Evolutionary conservation across 2,797 vertebrate species (phyloP).

Genomic region (Falco rusticolus): DNA sequence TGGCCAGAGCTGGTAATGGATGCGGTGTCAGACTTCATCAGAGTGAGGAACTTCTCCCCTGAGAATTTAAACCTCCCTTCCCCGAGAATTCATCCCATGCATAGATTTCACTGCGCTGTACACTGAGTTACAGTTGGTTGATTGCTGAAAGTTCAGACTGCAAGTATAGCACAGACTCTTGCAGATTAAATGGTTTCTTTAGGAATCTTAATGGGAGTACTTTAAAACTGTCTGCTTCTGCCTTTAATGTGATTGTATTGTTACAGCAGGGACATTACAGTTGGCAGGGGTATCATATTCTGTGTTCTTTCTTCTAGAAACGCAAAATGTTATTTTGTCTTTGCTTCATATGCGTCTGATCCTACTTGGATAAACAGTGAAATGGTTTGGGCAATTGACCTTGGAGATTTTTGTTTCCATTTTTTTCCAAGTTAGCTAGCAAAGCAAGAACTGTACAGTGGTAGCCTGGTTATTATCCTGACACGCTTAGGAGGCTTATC

Average conservation of each 20-base stretch:
- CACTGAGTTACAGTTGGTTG: neutral
- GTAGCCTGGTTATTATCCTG: neutral
- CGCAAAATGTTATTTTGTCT: neutral
- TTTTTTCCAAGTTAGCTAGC: neutral
- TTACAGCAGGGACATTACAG: neutral
- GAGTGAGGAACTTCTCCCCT: neutral
- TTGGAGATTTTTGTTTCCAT: neutral
- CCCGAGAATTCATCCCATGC: neutral
- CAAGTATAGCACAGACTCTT: neutral
- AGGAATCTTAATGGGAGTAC: neutral
- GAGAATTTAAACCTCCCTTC: neutral
- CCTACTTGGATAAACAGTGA: neutral
- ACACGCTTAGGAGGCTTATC: neutral
- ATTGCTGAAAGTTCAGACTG: neutral
- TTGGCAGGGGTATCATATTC: neutral
- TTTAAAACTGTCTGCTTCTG: neutral
- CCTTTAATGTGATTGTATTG: neutral
- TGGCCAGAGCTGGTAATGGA: neutral
- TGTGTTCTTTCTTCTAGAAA: neutral
- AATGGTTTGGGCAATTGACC: neutral
- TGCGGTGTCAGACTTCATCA: neutral
- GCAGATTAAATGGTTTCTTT: neutral
- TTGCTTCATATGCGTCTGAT: neutral
- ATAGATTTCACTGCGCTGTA: neutral
- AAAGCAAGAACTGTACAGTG: neutral